A percentile compares a stretch with the other conserved stretches of the same genome.
These are phyloP conservation scores for Theropithecus gelada DNA, from an alignment of 2,113 vertebrate genomes.

Conservation along the genomic window DNA sequence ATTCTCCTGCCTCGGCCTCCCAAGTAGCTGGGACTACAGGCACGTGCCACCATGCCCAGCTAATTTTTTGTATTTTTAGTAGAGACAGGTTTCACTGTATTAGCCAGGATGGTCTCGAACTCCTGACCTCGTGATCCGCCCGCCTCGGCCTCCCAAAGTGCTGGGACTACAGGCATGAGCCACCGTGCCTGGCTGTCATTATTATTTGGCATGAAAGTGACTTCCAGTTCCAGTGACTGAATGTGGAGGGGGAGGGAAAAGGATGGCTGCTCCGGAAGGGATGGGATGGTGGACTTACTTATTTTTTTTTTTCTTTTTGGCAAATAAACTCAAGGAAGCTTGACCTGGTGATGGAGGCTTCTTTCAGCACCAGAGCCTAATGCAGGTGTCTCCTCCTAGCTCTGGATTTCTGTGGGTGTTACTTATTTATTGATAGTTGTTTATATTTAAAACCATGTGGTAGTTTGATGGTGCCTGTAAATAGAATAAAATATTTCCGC, in stretches of 20 bases:
- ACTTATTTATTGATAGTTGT: background rate
- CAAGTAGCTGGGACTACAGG: no score
- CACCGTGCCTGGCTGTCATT: no score
- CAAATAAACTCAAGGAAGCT: background rate
- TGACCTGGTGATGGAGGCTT: background rate
- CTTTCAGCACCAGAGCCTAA: background rate
- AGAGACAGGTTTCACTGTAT: no score
- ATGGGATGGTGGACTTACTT: no score
- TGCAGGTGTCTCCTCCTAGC: background rate
- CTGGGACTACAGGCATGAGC: no score
- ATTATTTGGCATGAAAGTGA: background rate
- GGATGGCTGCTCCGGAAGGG: accelerated
- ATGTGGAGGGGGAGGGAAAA: background rate
- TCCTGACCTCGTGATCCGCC: no score
- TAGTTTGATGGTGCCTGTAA: background rate
- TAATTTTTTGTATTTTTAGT: no score
- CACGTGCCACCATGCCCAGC: accelerated
- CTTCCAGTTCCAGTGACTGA: background rate
- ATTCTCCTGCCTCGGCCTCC: no score
- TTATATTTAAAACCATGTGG: background rate
- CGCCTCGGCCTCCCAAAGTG: no score
- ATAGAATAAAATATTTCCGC: background rate
- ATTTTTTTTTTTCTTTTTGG: background rate
- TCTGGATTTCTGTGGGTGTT: background rate
- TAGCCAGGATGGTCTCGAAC: no score